Conservation (phyloP, 2,888 invertebrate species). For the Dysmachus trigonus region DNA sequence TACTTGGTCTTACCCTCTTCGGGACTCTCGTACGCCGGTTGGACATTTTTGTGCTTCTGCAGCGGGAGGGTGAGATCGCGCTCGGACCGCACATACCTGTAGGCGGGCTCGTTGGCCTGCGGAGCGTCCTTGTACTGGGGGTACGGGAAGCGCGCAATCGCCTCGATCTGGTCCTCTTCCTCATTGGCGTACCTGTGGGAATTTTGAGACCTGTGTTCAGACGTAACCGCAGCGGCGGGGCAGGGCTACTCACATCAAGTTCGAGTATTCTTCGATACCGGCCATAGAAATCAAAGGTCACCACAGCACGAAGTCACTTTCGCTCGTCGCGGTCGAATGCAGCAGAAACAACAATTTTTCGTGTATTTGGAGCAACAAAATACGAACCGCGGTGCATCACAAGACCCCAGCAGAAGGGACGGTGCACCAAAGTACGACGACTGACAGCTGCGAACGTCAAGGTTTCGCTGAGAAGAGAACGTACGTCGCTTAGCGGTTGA, state of each 20-base stretch:
- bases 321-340: too few relatives aligned
- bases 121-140: neutral
- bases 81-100: conserved; percentile 59
- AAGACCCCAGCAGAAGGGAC: neutral
- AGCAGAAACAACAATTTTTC: neutral
- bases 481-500: neutral
- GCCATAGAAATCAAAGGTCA: conserved; percentile 55
- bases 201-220: too few relatives aligned
- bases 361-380: neutral
- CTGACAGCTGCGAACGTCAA: neutral
- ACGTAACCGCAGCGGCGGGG: neutral
- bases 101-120: conserved; percentile 50
- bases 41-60: conserved; percentile 58
- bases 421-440: neutral
- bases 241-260: conserved; percentile 55
- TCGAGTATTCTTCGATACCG: conserved; percentile 62
- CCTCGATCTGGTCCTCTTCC: conserved; percentile 46
- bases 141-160: conserved; percentile 24
- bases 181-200: conserved; percentile 54
- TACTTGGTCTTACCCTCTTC: conserved; percentile 58
- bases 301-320: neutral
- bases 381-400: neutral
- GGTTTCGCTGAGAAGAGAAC: neutral
- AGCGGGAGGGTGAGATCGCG: conserved; percentile 60
- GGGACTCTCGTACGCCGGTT: conserved; percentile 60